Evolutionary conservation across 2,888 invertebrate genomes (phyloP), one percentile per base, ranked within the genome.

Genomic region (Alcis repandata): DNA sequence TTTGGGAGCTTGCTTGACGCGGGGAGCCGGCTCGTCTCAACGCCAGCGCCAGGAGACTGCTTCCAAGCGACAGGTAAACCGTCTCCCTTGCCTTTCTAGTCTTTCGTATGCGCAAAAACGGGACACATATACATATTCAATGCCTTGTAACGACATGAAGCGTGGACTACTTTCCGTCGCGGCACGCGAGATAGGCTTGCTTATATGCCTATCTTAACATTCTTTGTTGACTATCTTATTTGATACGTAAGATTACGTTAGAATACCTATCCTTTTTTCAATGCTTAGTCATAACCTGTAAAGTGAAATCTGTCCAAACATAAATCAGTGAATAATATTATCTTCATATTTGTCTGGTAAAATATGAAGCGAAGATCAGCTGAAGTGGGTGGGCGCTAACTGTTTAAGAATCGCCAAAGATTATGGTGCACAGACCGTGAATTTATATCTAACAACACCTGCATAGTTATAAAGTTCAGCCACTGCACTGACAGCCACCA

Each of bases 1-100:
- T 76, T 90, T 94, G 93, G 93, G 94, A 82, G 93, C 93, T 89
- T 92, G 94, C 88, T 80, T 93, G 90, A 91, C 93, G 89, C 86
- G 92, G 83, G 94, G 94, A 87, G 94, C 94, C 82, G 87, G 87
- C 82, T 87, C 92, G 87, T 91, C 94, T 78, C 94, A 94, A 83
- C 94, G 94, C 79, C 94, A 94, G 87, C 92, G 94, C 82, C 94
- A 90, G 82, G 92, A 92, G 69, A 85, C 90, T 81, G 80, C 88
- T 77, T 84, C 92, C 65, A 93, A 93, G 78, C 87, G 93, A 93
- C 93, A 93, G 89, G 93, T 93, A 72, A 63, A 38, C 45, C 57
- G 11, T 4, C 20, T 22, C 43, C 0, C 1, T 46, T 36, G 36
- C 22, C 60, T 8, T 4, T 11, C 17, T 19, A 13, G 43, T 4